Evolutionary conservation across 2,888 invertebrate genomes (phyloP), one percentile per base, ranked within the genome.

Genomic region (Griposia aprilina): DNA sequence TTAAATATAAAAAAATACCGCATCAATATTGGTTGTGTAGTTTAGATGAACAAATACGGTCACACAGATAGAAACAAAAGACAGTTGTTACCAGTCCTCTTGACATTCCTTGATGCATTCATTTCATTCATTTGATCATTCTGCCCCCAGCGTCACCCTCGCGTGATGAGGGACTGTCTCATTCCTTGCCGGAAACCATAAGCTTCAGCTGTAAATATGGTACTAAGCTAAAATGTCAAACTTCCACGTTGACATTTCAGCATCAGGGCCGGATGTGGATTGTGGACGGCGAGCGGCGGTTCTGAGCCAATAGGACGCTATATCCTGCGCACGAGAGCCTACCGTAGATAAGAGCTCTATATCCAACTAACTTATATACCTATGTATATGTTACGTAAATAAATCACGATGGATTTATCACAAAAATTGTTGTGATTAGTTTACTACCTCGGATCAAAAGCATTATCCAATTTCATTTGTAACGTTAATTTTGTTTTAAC

Each of bases 241-340:
- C 23, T 26, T 30, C 3, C 20, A 55, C 3, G 63, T 52, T 68
- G 59, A 60, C 60, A 76, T 59, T 81, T 59, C 63, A 76, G 36
- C 52, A 36, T 65, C 75, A 36, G 69, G 23, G 57, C 26, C 59
- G 82, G 76, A 69, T 69, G 76, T 48, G 26, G 76, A 60, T n/a
- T 26, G 26, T 8, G 60, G n/a, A n/a, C n/a, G n/a, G n/a, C n/a
- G n/a, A n/a, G n/a, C 26, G 36, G 26, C 11, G 55, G 48, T 45
- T 41, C 15, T 48, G 48, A 65, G 41, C 63, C 59, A 82, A 81
- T 78, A 63, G 59, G 63, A 59, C n/a, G 36, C 52, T 36, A 78
- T 82, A 82, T 82, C 73, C 83, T 62, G 59, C 13, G 41, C 36
- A 45, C 78, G 55, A 70, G 69, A 60, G 74, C 67, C 81, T 82